A percentile compares a stretch with the other conserved stretches of the same genome.
These are phyloP conservation scores for Agapostemon virescens DNA, from an alignment of 2,888 invertebrate genomes.

Conservation along the genomic window DNA sequence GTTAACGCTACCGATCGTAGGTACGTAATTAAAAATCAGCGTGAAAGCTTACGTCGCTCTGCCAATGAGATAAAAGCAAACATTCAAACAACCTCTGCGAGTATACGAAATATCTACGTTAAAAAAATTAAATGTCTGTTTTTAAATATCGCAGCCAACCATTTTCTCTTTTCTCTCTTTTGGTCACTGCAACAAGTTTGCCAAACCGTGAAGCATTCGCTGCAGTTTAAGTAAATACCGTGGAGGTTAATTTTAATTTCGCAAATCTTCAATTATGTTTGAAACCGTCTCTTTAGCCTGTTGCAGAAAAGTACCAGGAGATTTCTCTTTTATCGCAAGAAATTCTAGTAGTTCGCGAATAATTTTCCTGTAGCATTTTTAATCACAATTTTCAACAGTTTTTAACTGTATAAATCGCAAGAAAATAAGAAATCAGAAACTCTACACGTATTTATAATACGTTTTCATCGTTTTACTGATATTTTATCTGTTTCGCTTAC, in stretches of 20 bases:
- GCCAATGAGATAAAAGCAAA: not conserved
- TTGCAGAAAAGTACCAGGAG: not conserved
- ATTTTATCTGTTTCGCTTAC: no score
- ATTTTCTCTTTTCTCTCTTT: not conserved
- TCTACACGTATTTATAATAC: no score
- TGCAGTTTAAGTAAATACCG: not conserved
- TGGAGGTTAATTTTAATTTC: not conserved
- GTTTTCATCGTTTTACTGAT: no score
- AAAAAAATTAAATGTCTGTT: not conserved
- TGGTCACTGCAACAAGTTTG: not conserved
- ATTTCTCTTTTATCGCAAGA: not conserved
- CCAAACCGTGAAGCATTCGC: not conserved
- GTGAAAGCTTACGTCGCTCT: slow-evolving; percentile 5
- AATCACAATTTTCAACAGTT: no score
- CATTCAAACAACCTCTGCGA: not conserved
- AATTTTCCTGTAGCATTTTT: not conserved
- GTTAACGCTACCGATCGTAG: no score
- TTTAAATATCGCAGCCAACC: no score
- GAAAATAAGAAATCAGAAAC: no score
- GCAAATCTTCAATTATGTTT: not conserved
- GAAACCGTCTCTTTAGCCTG: not conserved
- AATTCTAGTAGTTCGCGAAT: not conserved
- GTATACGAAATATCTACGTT: not conserved
- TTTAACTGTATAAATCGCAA: no score
- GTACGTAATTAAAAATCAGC: slow-evolving; percentile 26